phyloP scores from a whole-genome alignment of 2,797 vertebrate species.

The Anguilla marmorata region DNA sequence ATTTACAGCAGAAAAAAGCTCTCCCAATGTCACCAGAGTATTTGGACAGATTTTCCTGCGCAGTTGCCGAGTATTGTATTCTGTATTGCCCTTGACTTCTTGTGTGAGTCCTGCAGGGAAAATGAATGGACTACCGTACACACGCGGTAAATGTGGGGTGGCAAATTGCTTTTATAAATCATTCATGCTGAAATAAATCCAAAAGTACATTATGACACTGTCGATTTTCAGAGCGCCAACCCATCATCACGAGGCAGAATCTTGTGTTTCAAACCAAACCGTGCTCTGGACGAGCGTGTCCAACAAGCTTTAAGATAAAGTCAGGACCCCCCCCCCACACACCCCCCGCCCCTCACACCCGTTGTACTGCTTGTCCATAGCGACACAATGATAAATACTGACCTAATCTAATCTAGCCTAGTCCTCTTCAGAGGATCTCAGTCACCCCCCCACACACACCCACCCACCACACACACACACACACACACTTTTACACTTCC shows the following conservation, averaged over 20 bases:
- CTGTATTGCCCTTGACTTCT: not conserved
- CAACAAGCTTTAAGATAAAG: constrained; percentile 27
- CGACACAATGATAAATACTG: constrained; percentile 45
- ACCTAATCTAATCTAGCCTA: constrained; percentile 22
- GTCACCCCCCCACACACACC: constrained; percentile 20
- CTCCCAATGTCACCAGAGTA: not conserved
- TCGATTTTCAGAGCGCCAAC: not conserved
- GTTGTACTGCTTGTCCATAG: constrained; percentile 38
- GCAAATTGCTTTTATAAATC: constrained; percentile 14
- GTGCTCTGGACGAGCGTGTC: constrained; percentile 20
- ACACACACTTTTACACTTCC: not conserved
- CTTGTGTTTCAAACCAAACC: not conserved
- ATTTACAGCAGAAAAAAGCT: not conserved
- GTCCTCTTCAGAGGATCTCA: constrained; percentile 37
- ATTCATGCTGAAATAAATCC: not conserved
- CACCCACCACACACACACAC: not conserved
- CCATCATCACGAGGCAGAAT: not conserved
- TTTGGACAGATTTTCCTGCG: not conserved
- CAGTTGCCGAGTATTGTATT: not conserved
- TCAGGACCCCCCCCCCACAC: not conserved
- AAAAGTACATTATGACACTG: constrained; percentile 6
- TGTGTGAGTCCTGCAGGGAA: not conserved
- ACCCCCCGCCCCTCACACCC: not conserved
- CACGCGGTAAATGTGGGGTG: not conserved
- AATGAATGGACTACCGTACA: constrained; percentile 4